Conservation (phyloP, 2,888 invertebrate species). For the Drosophila helvetica region DNA sequence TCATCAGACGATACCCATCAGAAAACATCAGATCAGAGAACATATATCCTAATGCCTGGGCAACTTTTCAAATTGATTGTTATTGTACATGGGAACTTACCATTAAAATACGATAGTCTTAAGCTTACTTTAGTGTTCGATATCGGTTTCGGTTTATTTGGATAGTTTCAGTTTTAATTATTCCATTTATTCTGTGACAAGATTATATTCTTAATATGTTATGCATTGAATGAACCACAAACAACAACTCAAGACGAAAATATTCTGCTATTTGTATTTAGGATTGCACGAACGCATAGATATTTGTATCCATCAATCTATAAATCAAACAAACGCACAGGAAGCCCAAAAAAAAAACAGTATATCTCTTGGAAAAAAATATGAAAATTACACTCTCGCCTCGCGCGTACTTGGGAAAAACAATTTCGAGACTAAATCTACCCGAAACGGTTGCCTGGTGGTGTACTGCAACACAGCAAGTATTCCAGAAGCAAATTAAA, state of each 20-base stretch:
- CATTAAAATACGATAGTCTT: slow-evolving; percentile 66
- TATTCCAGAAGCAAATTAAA: slow-evolving; percentile 69
- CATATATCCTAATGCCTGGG: slow-evolving; percentile 38
- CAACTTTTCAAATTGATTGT: slow-evolving; percentile 73
- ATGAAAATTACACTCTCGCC: neutral
- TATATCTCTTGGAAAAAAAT: neutral
- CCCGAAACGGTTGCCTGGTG: slow-evolving; percentile 41
- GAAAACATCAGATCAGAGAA: slow-evolving; percentile 31
- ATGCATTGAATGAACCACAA: slow-evolving; percentile 64
- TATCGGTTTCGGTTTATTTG: slow-evolving; percentile 30
- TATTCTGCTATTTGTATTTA: slow-evolving; percentile 37
- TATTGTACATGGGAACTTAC: slow-evolving; percentile 61
- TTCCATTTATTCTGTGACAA: slow-evolving; percentile 36
- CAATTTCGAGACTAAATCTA: slow-evolving; percentile 69
- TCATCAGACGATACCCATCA: slow-evolving; percentile 70
- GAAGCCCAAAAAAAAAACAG: neutral
- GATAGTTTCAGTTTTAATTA: slow-evolving; percentile 11
- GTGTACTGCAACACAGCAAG: slow-evolving; percentile 56
- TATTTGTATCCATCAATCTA: neutral
- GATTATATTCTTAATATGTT: slow-evolving; percentile 28
- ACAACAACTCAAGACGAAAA: slow-evolving; percentile 66
- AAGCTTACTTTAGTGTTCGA: slow-evolving; percentile 64
- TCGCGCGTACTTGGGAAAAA: slow-evolving; percentile 63
- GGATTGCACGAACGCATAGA: neutral
- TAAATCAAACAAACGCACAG: neutral